These are phyloP conservation scores for Phalacrocorax carbo DNA, from an alignment of 2,113 vertebrate species.

Conservation along the genomic window DNA sequence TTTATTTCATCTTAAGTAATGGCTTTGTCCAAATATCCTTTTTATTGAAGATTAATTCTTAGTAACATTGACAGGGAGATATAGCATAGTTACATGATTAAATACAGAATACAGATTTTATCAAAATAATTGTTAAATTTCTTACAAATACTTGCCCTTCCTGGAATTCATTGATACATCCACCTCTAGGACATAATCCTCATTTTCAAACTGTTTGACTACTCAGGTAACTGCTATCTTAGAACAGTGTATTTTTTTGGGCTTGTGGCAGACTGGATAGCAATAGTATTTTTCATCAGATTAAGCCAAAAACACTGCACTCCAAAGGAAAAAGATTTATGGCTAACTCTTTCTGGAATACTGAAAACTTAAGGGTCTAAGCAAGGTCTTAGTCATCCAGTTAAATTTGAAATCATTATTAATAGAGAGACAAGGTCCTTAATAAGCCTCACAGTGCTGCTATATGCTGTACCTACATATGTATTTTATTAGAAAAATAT, in stretches of 20 bases:
- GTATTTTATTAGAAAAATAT: not conserved
- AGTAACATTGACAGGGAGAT: not conserved
- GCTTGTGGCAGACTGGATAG: not conserved
- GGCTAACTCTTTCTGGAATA: not conserved
- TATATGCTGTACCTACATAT: not conserved
- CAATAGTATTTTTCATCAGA: not conserved
- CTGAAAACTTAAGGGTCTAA: not conserved
- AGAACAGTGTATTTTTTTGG: not conserved
- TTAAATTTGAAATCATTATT: slow-evolving; percentile 28
- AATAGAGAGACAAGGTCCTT: not conserved
- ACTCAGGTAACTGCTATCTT: not conserved
- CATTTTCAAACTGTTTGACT: not conserved
- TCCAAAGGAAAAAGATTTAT: slow-evolving; percentile 2
- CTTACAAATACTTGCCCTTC: not conserved
- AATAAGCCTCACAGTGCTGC: not conserved
- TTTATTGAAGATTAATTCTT: not conserved
- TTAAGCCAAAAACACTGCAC: not conserved
- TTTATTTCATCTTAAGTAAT: not conserved
- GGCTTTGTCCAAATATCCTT: not conserved
- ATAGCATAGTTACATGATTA: not conserved
- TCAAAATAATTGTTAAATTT: not conserved
- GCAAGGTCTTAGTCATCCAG: not conserved
- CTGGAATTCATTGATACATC: not conserved
- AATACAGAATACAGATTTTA: not conserved
- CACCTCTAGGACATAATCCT: not conserved